Evolutionary conservation across 2,113 vertebrate species (phyloP).

Genomic region (Setophaga coronata): DNA sequence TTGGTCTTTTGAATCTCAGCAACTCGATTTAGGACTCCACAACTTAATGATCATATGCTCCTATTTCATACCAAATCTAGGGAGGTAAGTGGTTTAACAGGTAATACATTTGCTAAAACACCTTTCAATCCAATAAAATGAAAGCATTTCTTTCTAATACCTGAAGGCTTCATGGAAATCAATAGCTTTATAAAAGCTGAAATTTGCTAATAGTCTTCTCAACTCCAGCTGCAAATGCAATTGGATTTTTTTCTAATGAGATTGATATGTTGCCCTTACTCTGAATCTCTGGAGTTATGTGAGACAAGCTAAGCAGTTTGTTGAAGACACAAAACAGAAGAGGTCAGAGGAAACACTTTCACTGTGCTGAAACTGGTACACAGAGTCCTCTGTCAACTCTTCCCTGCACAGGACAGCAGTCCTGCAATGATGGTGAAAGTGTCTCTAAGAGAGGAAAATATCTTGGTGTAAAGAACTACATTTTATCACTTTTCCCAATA

Average conservation of each 20-base stretch:
- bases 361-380: not conserved
- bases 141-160: not conserved
- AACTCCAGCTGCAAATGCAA: not conserved
- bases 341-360: not conserved
- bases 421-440: not conserved
- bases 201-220: not conserved
- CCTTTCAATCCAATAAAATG: not conserved
- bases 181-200: not conserved
- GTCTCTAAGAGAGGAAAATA: not conserved
- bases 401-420: rapidly evolving
- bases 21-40: not conserved
- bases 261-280: not conserved
- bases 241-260: not conserved
- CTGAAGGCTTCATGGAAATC: not conserved
- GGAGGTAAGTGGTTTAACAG: not conserved
- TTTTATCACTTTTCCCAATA: not conserved
- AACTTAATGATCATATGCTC: not conserved
- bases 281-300: not conserved
- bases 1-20: not conserved
- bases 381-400: not conserved
- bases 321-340: not conserved
- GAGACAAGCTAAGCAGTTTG: not conserved
- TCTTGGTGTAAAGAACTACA: not conserved
- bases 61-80: not conserved
- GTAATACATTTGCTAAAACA: not conserved